Evolutionary conservation across 2,797 vertebrate species (phyloP), one percentile per base, ranked within the genome.

Genomic region (Meriones psammophilus): DNA sequence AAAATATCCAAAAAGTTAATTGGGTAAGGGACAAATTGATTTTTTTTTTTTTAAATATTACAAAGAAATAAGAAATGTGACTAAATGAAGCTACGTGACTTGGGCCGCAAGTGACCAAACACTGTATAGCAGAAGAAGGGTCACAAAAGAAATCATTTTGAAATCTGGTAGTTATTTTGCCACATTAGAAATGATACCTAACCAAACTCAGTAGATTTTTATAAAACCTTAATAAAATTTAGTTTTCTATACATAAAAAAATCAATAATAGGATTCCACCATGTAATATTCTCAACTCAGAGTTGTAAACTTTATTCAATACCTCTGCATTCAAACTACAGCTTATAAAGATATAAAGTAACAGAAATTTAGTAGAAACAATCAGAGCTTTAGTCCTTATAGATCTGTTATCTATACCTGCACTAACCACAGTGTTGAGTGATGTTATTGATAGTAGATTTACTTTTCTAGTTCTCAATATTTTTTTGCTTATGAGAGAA

Each of bases 201-300:
- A 18, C 9, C 0, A 58, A 60, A 30, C 18, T 78, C 33, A 36
- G 2, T 62, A 64, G 58, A 12, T 62, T 91, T 90, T 58, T 58
- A 85, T 54, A 85, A 94, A 92, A 86, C 62, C 56, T 80, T 58
- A 50, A 56, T 83, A 68, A 79, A 42, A 66, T 66, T 58, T 68
- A 77, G 7, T 89, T 91, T 79, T 85, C 20, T 73, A 66, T n/a
- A 77, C 10, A 33, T 66, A 30, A 64, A 94, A 83, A 68, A 50
- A 68, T 24, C 39, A 95, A 24, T 26, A n/a, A 1, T 73, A 54
- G 60, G 39, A 85, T 85, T 76, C 20, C 30, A 3, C 42, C 33
- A 22, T 58, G 8, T 8, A 42, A 28, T 83, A 26, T 88, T 92
- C 54, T 6, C 18, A 60, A 62, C 20, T 92, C 36, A 79, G 10